Evolutionary conservation across 2,888 invertebrate genomes (phyloP), one percentile per base, ranked within the genome.

Genomic region (Mamestra brassicae): DNA sequence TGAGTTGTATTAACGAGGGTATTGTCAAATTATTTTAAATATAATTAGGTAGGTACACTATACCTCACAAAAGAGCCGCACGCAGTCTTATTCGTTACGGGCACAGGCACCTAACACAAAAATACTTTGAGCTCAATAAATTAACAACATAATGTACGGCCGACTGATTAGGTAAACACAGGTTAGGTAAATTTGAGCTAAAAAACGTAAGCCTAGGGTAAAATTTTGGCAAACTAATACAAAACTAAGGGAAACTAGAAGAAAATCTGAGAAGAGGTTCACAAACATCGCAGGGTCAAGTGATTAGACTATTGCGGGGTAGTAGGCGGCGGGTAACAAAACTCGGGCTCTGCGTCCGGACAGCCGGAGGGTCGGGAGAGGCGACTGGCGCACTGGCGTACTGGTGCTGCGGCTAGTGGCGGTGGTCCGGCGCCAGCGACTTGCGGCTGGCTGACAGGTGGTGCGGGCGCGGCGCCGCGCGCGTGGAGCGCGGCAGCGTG

Each of bases 381-480:
- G 71, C 69, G 70, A 67, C 45, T 72, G 50, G 52, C 17, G 52
- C 6, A 5, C 62, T 73, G 65, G 58, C 34, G 76, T 74, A 42
- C 42, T 42, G 45, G 63, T 38, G 54, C 36, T n/a, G 74, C 63
- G 82, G 74, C 78, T 76, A 83, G 80, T 84, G 84, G 66, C 81
- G 78, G 77, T 74, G 83, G 93, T 96, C 96, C 85, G 96, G 96
- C 86, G 96, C 96, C 87, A 96, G 96, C 83, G 96, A 96, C 94
- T 96, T 96, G 94, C 72, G 86, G 54, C 86, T 94, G 95, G 93
- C 87, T 93, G 95, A 90, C 96, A 96, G 93, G 95, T 74, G 80
- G 45, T 81, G 80, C 96, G 85, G 96, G 95, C 86, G 96, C 96
- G 96, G 96, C 84, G 96, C 96, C 94, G 96, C 96, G 94, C 96